Percentiles rank a stretch among this genome's conserved stretches.
Conservation (phyloP, 2,797 vertebrate genomes). For the Centroberyx gerrardi region DNA sequence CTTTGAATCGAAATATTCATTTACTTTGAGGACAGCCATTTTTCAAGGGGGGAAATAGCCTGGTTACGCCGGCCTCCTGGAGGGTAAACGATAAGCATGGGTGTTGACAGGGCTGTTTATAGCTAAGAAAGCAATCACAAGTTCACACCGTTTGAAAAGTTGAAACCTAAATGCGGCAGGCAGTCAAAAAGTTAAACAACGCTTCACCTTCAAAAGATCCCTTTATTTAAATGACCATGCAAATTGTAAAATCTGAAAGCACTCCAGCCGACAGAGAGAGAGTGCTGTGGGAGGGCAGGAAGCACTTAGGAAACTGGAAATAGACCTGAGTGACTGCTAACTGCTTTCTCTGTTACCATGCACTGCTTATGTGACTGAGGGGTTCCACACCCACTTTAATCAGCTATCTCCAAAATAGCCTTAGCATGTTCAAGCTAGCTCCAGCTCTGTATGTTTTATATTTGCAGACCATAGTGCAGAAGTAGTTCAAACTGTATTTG, state of each 20-base stretch:
- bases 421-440: neutral
- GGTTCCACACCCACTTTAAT: conserved; percentile 9
- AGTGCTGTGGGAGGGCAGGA: conserved; percentile 8
- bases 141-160: conserved; percentile 43
- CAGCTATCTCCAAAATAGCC: neutral
- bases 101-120: conserved; percentile 74
- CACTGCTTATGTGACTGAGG: conserved; percentile 1
- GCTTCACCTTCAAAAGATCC: conserved; percentile 48
- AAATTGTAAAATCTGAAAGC: conserved; percentile 55
- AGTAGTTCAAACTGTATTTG: neutral
- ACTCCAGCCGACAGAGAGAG: conserved; percentile 12
- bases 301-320: conserved; percentile 32
- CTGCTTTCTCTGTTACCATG: neutral
- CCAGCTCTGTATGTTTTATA: too few relatives aligned
- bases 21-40: conserved; percentile 75
- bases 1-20: conserved; percentile 80
- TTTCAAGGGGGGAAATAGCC: conserved; percentile 61
- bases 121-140: conserved; percentile 53
- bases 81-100: conserved; percentile 67
- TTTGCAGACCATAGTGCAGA: neutral
- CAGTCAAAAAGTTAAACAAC: conserved; percentile 50
- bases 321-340: neutral
- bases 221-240: conserved; percentile 44
- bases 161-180: conserved; percentile 40
- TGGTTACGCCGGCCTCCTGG: conserved; percentile 52